Evolutionary conservation across 2,888 invertebrate species (phyloP).

Genomic region (Drosophila siamana): DNA sequence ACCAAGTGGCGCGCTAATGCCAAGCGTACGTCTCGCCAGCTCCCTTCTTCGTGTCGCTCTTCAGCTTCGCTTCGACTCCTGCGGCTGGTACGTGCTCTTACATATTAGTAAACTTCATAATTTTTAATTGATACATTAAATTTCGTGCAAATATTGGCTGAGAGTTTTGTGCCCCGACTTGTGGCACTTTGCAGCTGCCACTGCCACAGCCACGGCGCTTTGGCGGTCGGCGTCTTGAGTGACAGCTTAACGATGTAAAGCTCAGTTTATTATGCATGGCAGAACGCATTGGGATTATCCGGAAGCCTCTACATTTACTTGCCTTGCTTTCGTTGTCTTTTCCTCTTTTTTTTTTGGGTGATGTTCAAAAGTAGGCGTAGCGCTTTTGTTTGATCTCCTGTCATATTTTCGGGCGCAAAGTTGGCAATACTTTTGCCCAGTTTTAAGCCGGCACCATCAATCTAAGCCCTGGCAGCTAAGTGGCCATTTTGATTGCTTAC

Average conservation of each 20-base stretch:
- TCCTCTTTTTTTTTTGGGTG: no score
- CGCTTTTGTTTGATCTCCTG: conserved; percentile 55
- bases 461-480: conserved; percentile 21
- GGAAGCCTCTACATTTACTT: conserved; percentile 39
- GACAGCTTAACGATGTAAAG: conserved; percentile 79
- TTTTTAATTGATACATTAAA: conserved; percentile 86
- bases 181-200: conserved; percentile 5
- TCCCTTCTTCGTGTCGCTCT: no score
- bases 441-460: conserved; percentile 30
- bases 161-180: conserved; percentile 27
- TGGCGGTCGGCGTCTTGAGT: conserved; percentile 71
- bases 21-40: conserved; percentile 31
- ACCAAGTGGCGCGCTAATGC: conserved; percentile 74
- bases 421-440: conserved; percentile 36
- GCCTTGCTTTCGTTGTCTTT: background rate
- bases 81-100: conserved; percentile 81
- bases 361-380: conserved; percentile 30
- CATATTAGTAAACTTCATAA: conserved; percentile 85
- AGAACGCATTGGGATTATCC: conserved; percentile 55
- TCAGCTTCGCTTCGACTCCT: no score
- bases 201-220: conserved; percentile 7
- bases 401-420: conserved; percentile 34
- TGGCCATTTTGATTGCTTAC: conserved; percentile 30
- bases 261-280: conserved; percentile 76
- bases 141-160: conserved; percentile 78